Evolutionary conservation across 23 tunicate species (phyloP).

Genomic region (Trididemnum miniatum): DNA sequence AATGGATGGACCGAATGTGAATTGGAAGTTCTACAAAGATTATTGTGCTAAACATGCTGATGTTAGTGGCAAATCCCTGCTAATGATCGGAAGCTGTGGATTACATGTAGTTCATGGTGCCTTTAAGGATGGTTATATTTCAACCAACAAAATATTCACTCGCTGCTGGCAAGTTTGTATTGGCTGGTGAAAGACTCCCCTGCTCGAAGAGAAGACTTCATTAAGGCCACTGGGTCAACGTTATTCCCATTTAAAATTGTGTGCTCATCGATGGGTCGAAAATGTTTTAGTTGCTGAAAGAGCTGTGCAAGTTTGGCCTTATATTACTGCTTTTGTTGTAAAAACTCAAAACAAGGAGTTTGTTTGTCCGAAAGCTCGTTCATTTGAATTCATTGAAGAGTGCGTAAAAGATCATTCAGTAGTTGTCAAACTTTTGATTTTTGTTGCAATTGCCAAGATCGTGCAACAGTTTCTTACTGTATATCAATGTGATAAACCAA

Average conservation of each 20-base stretch:
- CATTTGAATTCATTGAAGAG: neutral
- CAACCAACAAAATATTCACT: neutral
- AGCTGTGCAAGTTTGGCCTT: neutral
- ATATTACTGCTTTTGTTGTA: neutral
- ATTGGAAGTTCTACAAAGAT: too few species aligned
- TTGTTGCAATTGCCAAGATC: neutral
- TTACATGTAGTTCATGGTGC: neutral
- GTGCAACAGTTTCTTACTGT: neutral
- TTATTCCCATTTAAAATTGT: neutral
- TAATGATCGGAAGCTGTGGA: neutral
- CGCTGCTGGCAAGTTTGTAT: neutral
- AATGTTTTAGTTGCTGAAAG: neutral
- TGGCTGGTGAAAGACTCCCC: neutral
- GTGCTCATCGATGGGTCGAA: neutral
- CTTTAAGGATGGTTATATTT: neutral
- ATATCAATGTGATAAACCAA: neutral
- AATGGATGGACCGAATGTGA: too few species aligned
- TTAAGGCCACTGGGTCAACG: neutral
- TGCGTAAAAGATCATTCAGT: neutral
- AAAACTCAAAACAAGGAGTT: neutral
- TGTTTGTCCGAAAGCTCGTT: neutral
- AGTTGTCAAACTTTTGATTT: neutral
- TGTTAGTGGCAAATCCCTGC: too few species aligned
- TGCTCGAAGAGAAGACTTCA: neutral
- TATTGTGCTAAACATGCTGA: too few species aligned